Conservation (phyloP, 2,888 invertebrate genomes). For the Ceramica pisi region DNA sequence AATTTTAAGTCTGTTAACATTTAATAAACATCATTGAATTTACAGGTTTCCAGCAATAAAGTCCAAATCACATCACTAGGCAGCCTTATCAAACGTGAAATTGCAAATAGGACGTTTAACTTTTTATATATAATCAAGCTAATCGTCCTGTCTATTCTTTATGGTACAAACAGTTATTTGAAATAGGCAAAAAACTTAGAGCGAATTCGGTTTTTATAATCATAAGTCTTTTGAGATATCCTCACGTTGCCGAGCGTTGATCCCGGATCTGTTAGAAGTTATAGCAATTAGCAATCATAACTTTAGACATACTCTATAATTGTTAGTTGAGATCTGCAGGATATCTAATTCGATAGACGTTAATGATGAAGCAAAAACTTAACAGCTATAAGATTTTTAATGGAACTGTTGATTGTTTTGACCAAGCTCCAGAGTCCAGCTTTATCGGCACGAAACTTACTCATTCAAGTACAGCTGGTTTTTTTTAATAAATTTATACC, state of each 20-base stretch:
- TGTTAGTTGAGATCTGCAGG: conserved; percentile 8
- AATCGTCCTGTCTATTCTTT: conserved; percentile 4
- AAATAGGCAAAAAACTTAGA: conserved; percentile 21
- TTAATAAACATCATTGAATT: neutral
- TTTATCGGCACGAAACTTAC: neutral
- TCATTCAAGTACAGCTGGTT: neutral
- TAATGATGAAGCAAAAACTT: neutral
- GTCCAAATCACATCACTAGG: neutral
- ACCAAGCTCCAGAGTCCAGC: too few relatives aligned
- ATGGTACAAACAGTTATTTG: conserved; percentile 4
- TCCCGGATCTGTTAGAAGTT: conserved; percentile 50
- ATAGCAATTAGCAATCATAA: conserved; percentile 34
- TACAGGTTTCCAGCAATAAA: neutral
- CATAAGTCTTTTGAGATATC: neutral
- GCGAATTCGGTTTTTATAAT: neutral
- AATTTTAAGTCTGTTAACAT: neutral
- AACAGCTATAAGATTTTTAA: neutral
- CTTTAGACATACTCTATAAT: conserved; percentile 5
- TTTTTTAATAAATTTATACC: neutral
- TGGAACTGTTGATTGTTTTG: neutral
- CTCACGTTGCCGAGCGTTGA: conserved; percentile 32
- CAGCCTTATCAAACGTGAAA: conserved; percentile 10
- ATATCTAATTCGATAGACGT: conserved; percentile 5
- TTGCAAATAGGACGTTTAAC: conserved; percentile 14
- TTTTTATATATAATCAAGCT: conserved; percentile 13